These are phyloP conservation scores for Chrysoperla carnea DNA, from an alignment of 1,140 invertebrate species.

Conservation along the genomic window DNA sequence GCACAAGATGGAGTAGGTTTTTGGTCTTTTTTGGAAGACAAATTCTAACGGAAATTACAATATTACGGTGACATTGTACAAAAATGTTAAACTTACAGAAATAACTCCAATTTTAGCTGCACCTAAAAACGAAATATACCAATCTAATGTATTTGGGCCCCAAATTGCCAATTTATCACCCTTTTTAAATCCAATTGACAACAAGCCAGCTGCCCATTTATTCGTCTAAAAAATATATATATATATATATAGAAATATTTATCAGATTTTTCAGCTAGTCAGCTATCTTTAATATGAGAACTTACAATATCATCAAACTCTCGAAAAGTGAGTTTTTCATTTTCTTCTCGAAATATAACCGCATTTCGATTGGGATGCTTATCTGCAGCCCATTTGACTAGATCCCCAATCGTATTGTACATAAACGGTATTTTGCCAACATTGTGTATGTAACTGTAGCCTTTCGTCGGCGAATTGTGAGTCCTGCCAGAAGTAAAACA, in stretches of 20 bases:
- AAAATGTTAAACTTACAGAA: slow-evolving; percentile 33
- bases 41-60: too few relatives aligned
- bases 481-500: too few relatives aligned
- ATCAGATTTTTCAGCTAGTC: too few relatives aligned
- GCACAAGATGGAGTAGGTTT: too few relatives aligned
- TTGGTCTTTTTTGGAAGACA: too few relatives aligned
- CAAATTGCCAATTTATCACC: slow-evolving; percentile 80
- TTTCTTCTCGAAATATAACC: slow-evolving; percentile 40
- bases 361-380: slow-evolving; percentile 37
- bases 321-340: slow-evolving; percentile 36
- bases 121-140: slow-evolving; percentile 62
- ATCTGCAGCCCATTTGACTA: slow-evolving; percentile 33
- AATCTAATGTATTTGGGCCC: slow-evolving; percentile 72
- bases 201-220: slow-evolving; percentile 63
- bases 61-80: too few relatives aligned
- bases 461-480: too few relatives aligned
- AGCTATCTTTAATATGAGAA: too few relatives aligned
- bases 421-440: slow-evolving; percentile 33
- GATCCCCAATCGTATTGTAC: slow-evolving; percentile 38
- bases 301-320: slow-evolving; percentile 40
- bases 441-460: slow-evolving; percentile 27
- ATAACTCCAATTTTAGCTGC: slow-evolving; percentile 67
- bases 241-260: too few relatives aligned
- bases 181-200: slow-evolving; percentile 51
- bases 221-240: slow-evolving; percentile 36